These are phyloP conservation scores for Drosophila mulleri DNA, from an alignment of 2,888 invertebrate species.

Conservation along the genomic window DNA sequence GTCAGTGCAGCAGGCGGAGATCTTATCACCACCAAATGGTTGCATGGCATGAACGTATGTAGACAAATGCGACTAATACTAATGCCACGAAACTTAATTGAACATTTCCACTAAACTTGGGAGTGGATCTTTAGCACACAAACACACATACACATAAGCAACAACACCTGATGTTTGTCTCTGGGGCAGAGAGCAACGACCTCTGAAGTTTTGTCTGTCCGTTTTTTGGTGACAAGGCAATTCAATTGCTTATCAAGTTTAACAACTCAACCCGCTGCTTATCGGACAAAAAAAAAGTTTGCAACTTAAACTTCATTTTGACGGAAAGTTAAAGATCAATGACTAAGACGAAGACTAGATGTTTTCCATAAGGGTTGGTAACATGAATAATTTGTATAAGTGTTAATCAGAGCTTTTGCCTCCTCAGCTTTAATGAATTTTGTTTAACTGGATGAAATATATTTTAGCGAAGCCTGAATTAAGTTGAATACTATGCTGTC, in stretches of 20 bases:
- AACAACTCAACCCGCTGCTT: slow-evolving; percentile 8
- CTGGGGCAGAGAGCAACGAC: slow-evolving; percentile 48
- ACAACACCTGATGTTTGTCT: slow-evolving; percentile 30
- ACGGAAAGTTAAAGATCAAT: background rate
- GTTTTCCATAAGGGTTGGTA: background rate
- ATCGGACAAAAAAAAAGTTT: slow-evolving; percentile 1
- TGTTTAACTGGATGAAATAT: background rate
- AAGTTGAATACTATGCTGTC: background rate
- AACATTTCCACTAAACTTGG: slow-evolving; percentile 41
- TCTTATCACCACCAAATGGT: slow-evolving; percentile 60
- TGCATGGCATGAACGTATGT: slow-evolving; percentile 39
- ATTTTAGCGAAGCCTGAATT: background rate
- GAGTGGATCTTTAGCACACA: slow-evolving; percentile 33
- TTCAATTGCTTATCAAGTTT: slow-evolving; percentile 8
- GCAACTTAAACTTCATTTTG: background rate
- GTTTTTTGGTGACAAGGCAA: slow-evolving; percentile 14
- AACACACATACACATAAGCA: slow-evolving; percentile 15
- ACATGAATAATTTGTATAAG: background rate
- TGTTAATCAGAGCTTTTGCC: background rate
- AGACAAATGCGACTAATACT: slow-evolving; percentile 28
- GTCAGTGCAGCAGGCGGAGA: slow-evolving; percentile 29
- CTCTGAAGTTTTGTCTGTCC: slow-evolving; percentile 12
- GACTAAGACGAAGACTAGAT: no score
- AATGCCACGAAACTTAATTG: slow-evolving; percentile 40
- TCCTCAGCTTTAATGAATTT: background rate